Evolutionary conservation across 2,797 vertebrate species (phyloP).

Genomic region (Cossypha polioptera): DNA sequence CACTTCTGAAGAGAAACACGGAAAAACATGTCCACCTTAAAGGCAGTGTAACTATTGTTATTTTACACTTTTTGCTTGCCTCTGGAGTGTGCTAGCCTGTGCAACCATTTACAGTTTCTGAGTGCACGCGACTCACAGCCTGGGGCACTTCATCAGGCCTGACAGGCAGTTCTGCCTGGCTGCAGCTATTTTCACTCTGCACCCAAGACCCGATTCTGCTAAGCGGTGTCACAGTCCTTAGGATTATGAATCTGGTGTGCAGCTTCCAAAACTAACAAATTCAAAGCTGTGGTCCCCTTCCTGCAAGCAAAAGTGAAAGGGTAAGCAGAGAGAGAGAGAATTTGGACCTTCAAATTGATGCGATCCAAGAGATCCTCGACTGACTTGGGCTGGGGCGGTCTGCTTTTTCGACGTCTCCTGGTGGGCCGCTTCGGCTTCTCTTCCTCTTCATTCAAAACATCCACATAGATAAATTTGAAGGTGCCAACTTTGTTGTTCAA

Average conservation of each 20-base stretch:
- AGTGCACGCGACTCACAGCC: not conserved
- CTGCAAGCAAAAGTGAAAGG: not conserved
- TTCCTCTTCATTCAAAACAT: conserved; percentile 91
- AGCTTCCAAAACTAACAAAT: not conserved
- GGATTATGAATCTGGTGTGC: not conserved
- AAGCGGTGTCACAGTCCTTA: not conserved
- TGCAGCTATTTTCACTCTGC: not conserved
- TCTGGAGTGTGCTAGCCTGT: not conserved
- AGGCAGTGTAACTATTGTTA: not conserved
- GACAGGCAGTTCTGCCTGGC: not conserved
- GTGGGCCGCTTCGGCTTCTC: conserved; percentile 93
- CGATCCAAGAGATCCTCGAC: conserved; percentile 96
- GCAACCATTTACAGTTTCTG: accelerated
- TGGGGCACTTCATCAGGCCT: not conserved
- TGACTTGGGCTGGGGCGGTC: conserved; percentile 91
- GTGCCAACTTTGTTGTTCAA: conserved; percentile 98
- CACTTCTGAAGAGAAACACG: not conserved
- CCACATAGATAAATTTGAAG: conserved; percentile 99
- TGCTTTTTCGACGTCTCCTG: conserved; percentile 88
- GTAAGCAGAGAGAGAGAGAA: not conserved
- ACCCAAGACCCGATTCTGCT: not conserved
- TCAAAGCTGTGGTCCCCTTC: not conserved
- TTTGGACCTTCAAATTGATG: conserved; percentile 90
- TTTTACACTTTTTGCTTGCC: not conserved
- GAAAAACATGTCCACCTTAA: not conserved